Conservation (phyloP, 2,888 invertebrate species). For the Stratiomys singularior region DNA sequence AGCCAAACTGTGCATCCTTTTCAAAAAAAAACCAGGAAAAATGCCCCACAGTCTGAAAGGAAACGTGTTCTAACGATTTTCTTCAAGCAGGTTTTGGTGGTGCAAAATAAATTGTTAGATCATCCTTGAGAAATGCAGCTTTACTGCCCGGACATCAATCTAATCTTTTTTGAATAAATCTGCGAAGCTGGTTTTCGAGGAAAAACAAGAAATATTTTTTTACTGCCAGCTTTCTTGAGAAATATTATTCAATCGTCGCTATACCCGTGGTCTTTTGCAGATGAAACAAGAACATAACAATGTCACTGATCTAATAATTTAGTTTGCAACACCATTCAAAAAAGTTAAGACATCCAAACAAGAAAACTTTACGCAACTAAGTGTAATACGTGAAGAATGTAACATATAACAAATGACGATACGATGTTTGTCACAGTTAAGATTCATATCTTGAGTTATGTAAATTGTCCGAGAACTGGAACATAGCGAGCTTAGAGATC, state of each 20-base stretch:
- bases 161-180: too few relatives aligned
- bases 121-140: neutral
- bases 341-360: neutral
- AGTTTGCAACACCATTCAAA: neutral
- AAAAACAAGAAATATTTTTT: neutral
- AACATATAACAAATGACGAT: neutral
- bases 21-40: neutral
- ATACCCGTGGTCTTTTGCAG: neutral
- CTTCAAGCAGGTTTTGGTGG: neutral
- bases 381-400: neutral
- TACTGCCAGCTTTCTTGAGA: neutral
- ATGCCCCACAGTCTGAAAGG: neutral
- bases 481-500: neutral
- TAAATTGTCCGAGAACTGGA: constrained; percentile 45
- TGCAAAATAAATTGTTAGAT: neutral
- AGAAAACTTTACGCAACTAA: too few relatives aligned
- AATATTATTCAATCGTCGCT: neutral
- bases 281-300: too few relatives aligned
- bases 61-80: constrained; percentile 50
- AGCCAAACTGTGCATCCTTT: neutral
- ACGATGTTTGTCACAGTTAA: neutral
- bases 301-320: neutral
- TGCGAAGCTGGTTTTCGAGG: too few relatives aligned
- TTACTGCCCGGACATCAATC: neutral
- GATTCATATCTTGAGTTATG: constrained; percentile 33